Conservation (phyloP, 2,888 invertebrate genomes). For the Dryococelus australis region DNA sequence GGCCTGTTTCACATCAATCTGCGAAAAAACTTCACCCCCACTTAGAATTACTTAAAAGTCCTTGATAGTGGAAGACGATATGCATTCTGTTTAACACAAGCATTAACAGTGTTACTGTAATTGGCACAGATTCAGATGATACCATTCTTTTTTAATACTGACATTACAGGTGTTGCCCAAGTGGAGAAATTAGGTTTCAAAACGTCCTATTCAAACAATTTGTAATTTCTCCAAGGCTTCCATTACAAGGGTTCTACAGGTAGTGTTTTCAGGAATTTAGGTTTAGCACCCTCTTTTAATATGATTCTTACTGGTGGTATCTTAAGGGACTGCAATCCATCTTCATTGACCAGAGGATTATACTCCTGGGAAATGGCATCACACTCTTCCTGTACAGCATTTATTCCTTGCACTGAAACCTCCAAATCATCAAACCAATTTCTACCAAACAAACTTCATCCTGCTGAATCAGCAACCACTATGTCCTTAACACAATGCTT, state of each 20-base stretch:
- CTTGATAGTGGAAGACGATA: too few species aligned
- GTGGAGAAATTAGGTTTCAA: too few species aligned
- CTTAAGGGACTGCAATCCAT: not conserved
- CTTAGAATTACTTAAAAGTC: too few species aligned
- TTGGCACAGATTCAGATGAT: too few species aligned
- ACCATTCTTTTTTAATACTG: not conserved
- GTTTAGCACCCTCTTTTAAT: not conserved
- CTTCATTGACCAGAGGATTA: not conserved
- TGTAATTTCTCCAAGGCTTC: not conserved
- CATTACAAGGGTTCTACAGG: not conserved
- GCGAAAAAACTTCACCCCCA: too few species aligned
- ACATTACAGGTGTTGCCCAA: not conserved
- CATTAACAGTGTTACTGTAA: too few species aligned
- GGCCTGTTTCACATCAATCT: too few species aligned
- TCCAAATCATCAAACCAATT: not conserved
- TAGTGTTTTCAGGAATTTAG: not conserved
- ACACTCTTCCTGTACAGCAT: not conserved
- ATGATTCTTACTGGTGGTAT: not conserved
- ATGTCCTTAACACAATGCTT: not conserved
- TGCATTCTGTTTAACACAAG: too few species aligned
- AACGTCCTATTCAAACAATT: not conserved
- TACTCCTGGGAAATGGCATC: not conserved
- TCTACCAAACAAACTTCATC: too few species aligned
- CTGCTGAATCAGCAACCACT: not conserved
- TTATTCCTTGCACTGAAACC: not conserved